Conservation (phyloP, 2,797 vertebrate genomes). For the Meda fulgida region DNA sequence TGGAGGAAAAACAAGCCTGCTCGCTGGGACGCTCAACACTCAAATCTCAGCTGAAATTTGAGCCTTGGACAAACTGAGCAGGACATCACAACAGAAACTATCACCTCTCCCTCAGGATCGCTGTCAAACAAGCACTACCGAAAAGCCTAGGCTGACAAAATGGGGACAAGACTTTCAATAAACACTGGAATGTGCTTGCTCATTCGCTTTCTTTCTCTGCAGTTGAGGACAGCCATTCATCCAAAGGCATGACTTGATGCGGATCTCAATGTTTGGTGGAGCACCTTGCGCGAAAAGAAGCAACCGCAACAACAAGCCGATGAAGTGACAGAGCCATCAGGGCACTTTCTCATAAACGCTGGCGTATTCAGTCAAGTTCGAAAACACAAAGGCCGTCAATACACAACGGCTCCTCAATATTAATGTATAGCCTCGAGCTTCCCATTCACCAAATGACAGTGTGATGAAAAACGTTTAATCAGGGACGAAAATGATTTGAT, state of each 20-base stretch:
- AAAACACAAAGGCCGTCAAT: conserved; percentile 35
- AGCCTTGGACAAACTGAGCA: conserved; percentile 52
- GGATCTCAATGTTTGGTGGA: neutral
- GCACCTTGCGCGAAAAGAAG: neutral
- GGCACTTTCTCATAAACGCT: conserved; percentile 50
- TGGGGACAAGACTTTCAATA: conserved; percentile 57
- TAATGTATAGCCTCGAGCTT: conserved; percentile 53
- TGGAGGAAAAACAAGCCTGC: conserved; percentile 52
- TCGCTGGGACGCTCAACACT: conserved; percentile 51
- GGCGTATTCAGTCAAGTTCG: conserved; percentile 9
- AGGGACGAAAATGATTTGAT: conserved; percentile 60
- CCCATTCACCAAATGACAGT: conserved; percentile 42
- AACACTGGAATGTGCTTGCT: conserved; percentile 53
- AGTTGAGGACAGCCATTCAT: conserved; percentile 6
- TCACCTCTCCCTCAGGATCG: conserved; percentile 47
- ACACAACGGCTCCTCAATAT: conserved; percentile 31
- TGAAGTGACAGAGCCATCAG: conserved; percentile 29
- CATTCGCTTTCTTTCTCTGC: conserved; percentile 19
- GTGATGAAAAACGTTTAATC: conserved; percentile 61
- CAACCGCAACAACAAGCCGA: neutral
- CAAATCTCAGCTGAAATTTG: conserved; percentile 54
- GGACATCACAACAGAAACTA: conserved; percentile 48
- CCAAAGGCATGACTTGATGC: conserved; percentile 24
- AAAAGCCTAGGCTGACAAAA: conserved; percentile 54
- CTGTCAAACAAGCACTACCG: conserved; percentile 47